These are phyloP conservation scores for Drosophila flavopinicola DNA, from an alignment of 2,888 invertebrate genomes.

Conservation along the genomic window DNA sequence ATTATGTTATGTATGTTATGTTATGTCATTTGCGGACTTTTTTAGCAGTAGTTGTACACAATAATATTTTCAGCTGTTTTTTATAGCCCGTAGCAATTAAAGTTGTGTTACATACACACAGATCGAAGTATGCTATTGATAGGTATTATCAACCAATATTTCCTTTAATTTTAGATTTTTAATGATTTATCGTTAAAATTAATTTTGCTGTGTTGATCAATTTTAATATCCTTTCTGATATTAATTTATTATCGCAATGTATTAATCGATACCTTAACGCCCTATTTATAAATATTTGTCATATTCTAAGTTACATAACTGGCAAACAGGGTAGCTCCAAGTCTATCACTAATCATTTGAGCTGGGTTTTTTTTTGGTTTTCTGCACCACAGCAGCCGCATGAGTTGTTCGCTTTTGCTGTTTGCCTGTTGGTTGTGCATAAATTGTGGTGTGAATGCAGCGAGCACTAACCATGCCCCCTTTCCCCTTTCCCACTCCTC, in stretches of 20 bases:
- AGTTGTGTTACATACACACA: too few relatives aligned
- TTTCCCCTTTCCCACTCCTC: neutral
- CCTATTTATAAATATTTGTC: too few relatives aligned
- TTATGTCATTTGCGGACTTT: constrained; percentile 47
- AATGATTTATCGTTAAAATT: too few relatives aligned
- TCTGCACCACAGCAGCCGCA: constrained; percentile 52
- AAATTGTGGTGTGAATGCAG: constrained; percentile 63
- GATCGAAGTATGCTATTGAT: too few relatives aligned
- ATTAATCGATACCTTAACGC: too few relatives aligned
- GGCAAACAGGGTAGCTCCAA: neutral
- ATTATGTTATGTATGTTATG: constrained; percentile 42
- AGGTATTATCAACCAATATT: too few relatives aligned
- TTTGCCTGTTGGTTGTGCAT: constrained; percentile 68
- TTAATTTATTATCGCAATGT: too few relatives aligned
- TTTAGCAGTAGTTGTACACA: constrained; percentile 13
- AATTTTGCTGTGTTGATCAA: too few relatives aligned
- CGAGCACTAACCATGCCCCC: constrained; percentile 3
- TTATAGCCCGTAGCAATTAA: neutral
- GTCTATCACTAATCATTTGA: neutral
- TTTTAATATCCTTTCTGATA: too few relatives aligned
- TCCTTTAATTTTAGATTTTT: too few relatives aligned
- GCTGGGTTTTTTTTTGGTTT: constrained; percentile 3
- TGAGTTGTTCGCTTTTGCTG: constrained; percentile 54
- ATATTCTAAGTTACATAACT: too few relatives aligned
- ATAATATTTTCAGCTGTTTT: constrained; percentile 32